A percentile compares a stretch with the other conserved stretches of the same genome.
Evolutionary conservation across 2,888 invertebrate genomes (phyloP).

Genomic region (Girardia tigrina): DNA sequence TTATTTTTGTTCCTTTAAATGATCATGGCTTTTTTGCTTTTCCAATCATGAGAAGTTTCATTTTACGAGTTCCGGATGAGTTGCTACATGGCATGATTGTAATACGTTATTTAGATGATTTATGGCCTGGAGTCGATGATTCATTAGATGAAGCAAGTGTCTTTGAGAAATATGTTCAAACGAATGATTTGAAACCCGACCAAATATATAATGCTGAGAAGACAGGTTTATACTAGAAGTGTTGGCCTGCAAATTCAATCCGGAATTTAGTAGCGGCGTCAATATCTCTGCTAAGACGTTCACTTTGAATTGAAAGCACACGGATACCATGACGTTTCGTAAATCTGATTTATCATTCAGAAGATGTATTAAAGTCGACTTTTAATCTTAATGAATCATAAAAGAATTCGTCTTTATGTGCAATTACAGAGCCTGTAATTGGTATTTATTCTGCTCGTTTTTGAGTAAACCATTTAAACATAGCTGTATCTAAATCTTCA

Average conservation of each 20-base stretch:
- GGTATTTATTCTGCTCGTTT: background rate
- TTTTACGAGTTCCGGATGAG: background rate
- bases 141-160: background rate
- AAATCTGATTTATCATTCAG: background rate
- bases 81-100: background rate
- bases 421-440: too few species aligned
- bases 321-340: background rate
- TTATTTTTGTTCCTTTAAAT: background rate
- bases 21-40: background rate
- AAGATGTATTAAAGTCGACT: background rate
- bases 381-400: background rate
- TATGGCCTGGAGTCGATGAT: background rate
- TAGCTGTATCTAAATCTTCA: background rate
- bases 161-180: too few species aligned
- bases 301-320: background rate
- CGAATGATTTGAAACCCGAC: too few species aligned
- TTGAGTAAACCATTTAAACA: background rate
- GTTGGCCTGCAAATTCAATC: background rate
- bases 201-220: background rate
- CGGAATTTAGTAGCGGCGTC: background rate
- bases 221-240: background rate
- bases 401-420: too few species aligned
- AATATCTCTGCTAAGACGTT: background rate
- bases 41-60: background rate
- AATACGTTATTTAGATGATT: slow-evolving; percentile 8